Evolutionary conservation across 2,888 invertebrate genomes (phyloP).

Genomic region (Pseudoips prasinana): DNA sequence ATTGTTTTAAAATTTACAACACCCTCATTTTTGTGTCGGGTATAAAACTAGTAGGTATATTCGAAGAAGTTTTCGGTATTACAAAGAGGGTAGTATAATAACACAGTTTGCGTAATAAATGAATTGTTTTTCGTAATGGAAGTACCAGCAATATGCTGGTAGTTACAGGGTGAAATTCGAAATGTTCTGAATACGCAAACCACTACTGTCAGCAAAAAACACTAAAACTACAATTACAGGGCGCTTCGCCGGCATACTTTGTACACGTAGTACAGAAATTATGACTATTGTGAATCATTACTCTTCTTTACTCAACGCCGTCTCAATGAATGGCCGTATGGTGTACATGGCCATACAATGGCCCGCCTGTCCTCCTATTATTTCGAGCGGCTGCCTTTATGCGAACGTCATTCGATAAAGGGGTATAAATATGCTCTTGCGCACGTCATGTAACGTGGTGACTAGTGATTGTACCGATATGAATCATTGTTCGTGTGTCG

Average conservation of each 20-base stretch:
- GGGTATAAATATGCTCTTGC: slow-evolving; percentile 58
- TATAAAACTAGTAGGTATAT: too few species aligned
- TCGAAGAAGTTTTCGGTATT: too few species aligned
- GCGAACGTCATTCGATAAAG: slow-evolving; percentile 58
- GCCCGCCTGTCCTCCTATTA: slow-evolving; percentile 63
- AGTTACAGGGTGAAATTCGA: too few species aligned
- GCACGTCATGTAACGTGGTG: slow-evolving; percentile 57
- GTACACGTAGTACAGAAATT: slow-evolving; percentile 43
- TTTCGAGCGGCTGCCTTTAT: slow-evolving; percentile 62
- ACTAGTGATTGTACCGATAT: slow-evolving; percentile 38
- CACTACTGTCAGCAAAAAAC: slow-evolving; percentile 21
- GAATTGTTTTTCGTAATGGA: too few species aligned
- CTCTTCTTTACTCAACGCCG: slow-evolving; percentile 54
- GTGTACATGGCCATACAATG: slow-evolving; percentile 55
- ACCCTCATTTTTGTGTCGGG: too few species aligned
- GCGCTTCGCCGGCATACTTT: slow-evolving; percentile 36
- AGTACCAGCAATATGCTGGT: too few species aligned
- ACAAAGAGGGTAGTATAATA: too few species aligned
- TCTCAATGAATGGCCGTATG: slow-evolving; percentile 56
- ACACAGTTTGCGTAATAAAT: too few species aligned
- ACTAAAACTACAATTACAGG: slow-evolving; percentile 25
- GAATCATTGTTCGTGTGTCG: slow-evolving; percentile 34
- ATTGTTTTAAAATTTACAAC: too few species aligned
- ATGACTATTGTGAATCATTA: slow-evolving; percentile 59
- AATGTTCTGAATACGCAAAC: too few species aligned